phyloP scores from a whole-genome alignment of 2,797 vertebrate species.

The Cossypha polioptera region DNA sequence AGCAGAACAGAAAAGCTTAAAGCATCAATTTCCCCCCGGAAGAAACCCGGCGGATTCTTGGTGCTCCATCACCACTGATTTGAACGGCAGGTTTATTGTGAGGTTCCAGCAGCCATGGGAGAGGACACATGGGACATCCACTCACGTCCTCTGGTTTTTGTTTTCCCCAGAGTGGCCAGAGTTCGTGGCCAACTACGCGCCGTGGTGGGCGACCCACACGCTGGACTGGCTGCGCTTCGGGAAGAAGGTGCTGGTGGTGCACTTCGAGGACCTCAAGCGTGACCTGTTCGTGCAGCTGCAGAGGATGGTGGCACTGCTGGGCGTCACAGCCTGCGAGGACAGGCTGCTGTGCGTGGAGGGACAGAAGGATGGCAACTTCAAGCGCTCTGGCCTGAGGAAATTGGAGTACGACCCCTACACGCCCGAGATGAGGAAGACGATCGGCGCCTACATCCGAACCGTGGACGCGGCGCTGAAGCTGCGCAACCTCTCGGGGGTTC shows the following conservation, averaged over 20 bases:
- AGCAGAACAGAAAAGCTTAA: too few relatives aligned
- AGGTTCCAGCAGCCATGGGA: not conserved
- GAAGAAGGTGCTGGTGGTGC: slow-evolving; percentile 89
- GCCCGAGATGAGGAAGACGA: slow-evolving; percentile 84
- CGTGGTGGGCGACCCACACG: slow-evolving; percentile 97
- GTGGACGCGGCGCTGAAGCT: slow-evolving; percentile 85
- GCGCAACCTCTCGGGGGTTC: slow-evolving; percentile 87
- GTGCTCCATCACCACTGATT: not conserved
- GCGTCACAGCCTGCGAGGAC: slow-evolving; percentile 84
- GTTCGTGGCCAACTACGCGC: slow-evolving; percentile 93
- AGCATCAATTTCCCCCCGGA: not conserved
- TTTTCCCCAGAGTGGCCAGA: slow-evolving; percentile 90
- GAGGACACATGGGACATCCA: rapidly evolving
- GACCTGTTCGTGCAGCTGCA: slow-evolving; percentile 90
- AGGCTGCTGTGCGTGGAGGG: slow-evolving; percentile 95
- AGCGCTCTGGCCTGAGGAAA: slow-evolving; percentile 91
- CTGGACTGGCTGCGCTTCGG: slow-evolving; percentile 94
- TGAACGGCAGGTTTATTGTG: not conserved
- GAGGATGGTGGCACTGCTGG: slow-evolving; percentile 88
- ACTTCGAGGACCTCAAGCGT: slow-evolving; percentile 91
- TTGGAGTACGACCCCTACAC: slow-evolving; percentile 95
- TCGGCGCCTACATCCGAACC: slow-evolving; percentile 86
- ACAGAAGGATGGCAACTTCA: slow-evolving; percentile 97
- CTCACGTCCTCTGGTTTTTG: not conserved
- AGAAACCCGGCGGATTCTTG: not conserved